phyloP scores from a whole-genome alignment of 2,113 vertebrate genomes.

The Octodon degus region DNA sequence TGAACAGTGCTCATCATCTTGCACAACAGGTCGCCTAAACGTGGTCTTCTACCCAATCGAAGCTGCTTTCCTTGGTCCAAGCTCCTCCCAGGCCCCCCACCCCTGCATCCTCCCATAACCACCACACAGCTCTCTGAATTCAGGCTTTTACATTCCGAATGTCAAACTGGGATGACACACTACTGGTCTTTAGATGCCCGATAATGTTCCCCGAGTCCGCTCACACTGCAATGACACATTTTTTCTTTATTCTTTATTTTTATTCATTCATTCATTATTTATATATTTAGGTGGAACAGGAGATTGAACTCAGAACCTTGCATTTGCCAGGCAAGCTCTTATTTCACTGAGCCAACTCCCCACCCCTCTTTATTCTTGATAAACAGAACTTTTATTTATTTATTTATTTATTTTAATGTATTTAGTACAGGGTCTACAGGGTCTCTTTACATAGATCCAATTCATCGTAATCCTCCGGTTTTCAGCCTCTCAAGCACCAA shows the following conservation, averaged over 20 bases:
- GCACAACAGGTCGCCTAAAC: background rate
- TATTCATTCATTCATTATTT: too few species aligned
- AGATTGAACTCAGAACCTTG: too few species aligned
- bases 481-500: too few species aligned
- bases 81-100: background rate
- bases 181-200: background rate
- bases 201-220: background rate
- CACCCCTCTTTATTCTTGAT: too few species aligned
- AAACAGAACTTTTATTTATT: too few species aligned
- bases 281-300: too few species aligned
- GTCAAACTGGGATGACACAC: background rate
- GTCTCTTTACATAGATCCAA: too few species aligned
- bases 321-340: too few species aligned
- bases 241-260: background rate
- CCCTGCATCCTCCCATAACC: background rate
- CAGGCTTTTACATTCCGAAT: background rate
- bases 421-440: too few species aligned
- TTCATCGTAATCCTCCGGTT: too few species aligned
- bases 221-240: background rate
- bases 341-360: too few species aligned
- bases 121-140: background rate
- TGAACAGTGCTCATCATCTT: background rate
- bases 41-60: background rate
- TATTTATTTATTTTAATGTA: too few species aligned
- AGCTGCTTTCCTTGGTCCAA: background rate